Evolutionary conservation across 2,888 invertebrate species (phyloP).

Genomic region (Harmothoe impar): DNA sequence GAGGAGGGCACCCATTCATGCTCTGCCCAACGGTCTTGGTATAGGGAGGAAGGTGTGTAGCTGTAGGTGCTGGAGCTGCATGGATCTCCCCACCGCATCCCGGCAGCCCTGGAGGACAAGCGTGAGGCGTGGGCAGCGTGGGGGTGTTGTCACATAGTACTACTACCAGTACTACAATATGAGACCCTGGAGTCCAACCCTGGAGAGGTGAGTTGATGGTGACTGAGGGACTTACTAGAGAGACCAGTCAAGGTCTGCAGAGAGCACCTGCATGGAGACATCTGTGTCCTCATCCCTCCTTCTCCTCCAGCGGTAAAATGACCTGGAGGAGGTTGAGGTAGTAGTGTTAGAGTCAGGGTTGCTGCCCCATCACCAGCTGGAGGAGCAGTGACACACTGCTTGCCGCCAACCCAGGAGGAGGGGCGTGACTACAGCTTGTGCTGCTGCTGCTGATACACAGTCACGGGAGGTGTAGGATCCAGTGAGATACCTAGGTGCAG

Average conservation of each 20-base stretch:
- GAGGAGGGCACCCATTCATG: no score
- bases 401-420: neutral
- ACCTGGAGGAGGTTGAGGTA: no score
- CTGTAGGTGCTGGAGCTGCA: no score
- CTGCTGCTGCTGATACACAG: no score
- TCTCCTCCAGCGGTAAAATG: no score
- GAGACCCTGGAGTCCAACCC: neutral
- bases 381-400: neutral
- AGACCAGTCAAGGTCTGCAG: no score
- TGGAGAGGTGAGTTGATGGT: no score
- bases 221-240: no score
- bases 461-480: no score
- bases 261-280: no score
- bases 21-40: neutral
- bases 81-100: neutral
- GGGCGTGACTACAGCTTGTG: neutral
- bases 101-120: neutral
- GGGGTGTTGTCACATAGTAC: neutral
- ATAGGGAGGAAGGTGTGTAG: neutral
- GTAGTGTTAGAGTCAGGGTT: neutral
- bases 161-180: neutral
- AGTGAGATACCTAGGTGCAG: no score
- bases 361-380: neutral
- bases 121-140: neutral
- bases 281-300: no score